Percentiles rank a stretch among this genome's conserved stretches.
Conservation (phyloP, 2,888 invertebrate species). For the Perithous albicinctus region DNA sequence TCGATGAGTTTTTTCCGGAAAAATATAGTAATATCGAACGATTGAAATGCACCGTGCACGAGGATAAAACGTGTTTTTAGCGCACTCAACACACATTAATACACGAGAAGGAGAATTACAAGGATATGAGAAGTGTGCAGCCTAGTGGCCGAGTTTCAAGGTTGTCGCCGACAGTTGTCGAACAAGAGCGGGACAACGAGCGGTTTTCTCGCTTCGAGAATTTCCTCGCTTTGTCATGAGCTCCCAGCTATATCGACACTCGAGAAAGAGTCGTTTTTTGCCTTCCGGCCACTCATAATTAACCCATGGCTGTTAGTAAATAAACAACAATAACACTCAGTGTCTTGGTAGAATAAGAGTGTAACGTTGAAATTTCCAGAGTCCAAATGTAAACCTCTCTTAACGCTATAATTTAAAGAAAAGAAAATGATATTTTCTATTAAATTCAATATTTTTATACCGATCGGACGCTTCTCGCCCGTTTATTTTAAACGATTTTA, state of each 20-base stretch:
- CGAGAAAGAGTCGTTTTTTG: neutral
- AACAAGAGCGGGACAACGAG: conserved; percentile 8
- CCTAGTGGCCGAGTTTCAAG: conserved; percentile 20
- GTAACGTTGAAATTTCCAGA: too few species aligned
- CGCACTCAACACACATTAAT: neutral
- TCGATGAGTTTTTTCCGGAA: conserved; percentile 11
- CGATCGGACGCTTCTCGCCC: too few species aligned
- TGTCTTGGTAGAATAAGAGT: too few species aligned
- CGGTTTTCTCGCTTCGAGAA: conserved; percentile 34
- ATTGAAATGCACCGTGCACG: conserved; percentile 12
- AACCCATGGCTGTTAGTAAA: too few species aligned
- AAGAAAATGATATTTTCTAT: too few species aligned
- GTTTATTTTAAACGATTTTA: too few species aligned
- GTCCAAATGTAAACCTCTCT: too few species aligned
- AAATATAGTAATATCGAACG: neutral
- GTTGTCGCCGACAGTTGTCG: conserved; percentile 6
- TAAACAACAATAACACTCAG: too few species aligned
- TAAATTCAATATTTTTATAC: too few species aligned
- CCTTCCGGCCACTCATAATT: too few species aligned
- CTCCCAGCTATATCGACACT: neutral
- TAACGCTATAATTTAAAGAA: too few species aligned
- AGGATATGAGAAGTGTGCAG: neutral
- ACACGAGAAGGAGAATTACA: conserved; percentile 17
- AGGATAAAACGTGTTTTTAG: conserved; percentile 6
- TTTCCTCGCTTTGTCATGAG: conserved; percentile 30